phyloP scores from a whole-genome alignment of 2,888 invertebrate species.

The Orthonevra nobilis region DNA sequence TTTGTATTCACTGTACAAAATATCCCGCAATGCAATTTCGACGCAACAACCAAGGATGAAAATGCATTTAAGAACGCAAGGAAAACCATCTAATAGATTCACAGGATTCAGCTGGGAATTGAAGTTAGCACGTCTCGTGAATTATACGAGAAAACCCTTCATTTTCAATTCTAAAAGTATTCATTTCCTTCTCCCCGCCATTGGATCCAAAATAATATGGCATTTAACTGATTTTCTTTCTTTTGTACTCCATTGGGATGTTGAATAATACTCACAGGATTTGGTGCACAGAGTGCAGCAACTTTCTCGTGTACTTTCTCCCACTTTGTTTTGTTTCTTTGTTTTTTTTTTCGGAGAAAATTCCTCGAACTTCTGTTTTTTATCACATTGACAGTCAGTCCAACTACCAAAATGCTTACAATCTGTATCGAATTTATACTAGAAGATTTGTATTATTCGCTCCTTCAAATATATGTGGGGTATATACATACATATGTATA shows the following conservation, averaged over 20 bases:
- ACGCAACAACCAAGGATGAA: slow-evolving; percentile 12
- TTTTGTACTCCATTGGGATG: slow-evolving; percentile 60
- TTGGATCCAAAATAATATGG: slow-evolving; percentile 60
- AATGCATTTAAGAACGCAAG: slow-evolving; percentile 7
- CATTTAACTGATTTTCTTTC: slow-evolving; percentile 65
- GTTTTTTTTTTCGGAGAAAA: slow-evolving; percentile 8
- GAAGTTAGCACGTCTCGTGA: slow-evolving; percentile 57
- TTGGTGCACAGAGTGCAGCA: slow-evolving; percentile 56
- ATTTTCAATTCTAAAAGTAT: slow-evolving; percentile 58
- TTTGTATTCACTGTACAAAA: too few relatives aligned
- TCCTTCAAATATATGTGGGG: slow-evolving; percentile 11
- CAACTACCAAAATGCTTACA: slow-evolving; percentile 49
- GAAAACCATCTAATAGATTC: slow-evolving; percentile 58
- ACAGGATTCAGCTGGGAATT: slow-evolving; percentile 39
- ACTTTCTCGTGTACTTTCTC: slow-evolving; percentile 56
- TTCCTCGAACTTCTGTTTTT: slow-evolving; percentile 31
- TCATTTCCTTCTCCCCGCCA: slow-evolving; percentile 20
- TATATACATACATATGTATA: slow-evolving; percentile 12
- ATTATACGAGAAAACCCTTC: slow-evolving; percentile 62
- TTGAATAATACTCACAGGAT: slow-evolving; percentile 62
- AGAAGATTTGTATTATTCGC: neutral
- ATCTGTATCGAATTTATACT: slow-evolving; percentile 56
- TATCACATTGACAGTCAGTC: slow-evolving; percentile 57
- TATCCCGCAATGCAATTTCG: slow-evolving; percentile 54
- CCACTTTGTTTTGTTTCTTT: slow-evolving; percentile 4